A percentile compares a stretch with the other conserved stretches of the same genome.
Evolutionary conservation across 2,888 invertebrate species (phyloP).

Genomic region (Proisotoma minuta): DNA sequence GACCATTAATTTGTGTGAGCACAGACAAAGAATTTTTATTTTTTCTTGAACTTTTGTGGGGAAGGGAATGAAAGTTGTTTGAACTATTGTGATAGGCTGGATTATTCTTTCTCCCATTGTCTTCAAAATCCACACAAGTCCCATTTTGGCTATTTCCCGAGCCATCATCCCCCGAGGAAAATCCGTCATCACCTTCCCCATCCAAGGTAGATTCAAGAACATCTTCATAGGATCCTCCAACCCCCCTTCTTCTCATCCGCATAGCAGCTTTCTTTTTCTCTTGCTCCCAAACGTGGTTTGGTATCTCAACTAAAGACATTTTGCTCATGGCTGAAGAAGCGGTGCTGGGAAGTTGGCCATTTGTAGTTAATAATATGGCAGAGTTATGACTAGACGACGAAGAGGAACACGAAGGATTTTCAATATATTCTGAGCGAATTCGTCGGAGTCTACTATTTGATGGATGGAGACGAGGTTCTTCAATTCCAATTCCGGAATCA

Average conservation of each 20-base stretch:
- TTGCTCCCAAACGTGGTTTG: slow-evolving; percentile 41
- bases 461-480: slow-evolving; percentile 49
- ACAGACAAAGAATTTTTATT: slow-evolving; percentile 26
- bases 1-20: neutral
- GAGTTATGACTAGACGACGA: neutral
- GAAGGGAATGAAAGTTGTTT: slow-evolving; percentile 35
- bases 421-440: slow-evolving; percentile 38
- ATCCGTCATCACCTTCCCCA: slow-evolving; percentile 39
- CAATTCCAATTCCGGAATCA: slow-evolving; percentile 69
- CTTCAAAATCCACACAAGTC: neutral
- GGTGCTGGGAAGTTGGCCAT: too few species aligned
- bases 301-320: slow-evolving; percentile 44
- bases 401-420: slow-evolving; percentile 3
- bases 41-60: slow-evolving; percentile 30
- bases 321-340: slow-evolving; percentile 30
- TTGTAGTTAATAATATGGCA: too few species aligned
- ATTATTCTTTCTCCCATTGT: neutral
- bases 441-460: slow-evolving; percentile 30
- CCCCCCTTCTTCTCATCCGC: slow-evolving; percentile 17
- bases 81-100: neutral
- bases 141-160: neutral
- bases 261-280: slow-evolving; percentile 15
- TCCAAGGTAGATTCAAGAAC: slow-evolving; percentile 37
- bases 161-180: slow-evolving; percentile 43
- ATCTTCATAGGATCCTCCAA: slow-evolving; percentile 37